phyloP scores from a whole-genome alignment of 2,113 vertebrate genomes.

The Ellobius talpinus region DNA sequence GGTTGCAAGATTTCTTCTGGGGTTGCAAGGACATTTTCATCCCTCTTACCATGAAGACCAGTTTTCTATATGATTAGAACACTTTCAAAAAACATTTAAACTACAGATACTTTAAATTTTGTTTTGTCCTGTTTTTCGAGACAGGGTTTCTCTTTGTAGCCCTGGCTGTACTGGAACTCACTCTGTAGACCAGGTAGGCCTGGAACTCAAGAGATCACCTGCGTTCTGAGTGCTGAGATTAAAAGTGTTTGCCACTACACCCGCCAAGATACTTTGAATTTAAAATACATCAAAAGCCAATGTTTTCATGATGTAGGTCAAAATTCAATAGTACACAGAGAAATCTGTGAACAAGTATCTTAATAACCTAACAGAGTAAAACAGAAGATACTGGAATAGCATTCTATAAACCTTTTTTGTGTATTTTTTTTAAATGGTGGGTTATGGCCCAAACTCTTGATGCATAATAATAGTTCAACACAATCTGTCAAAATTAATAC shows the following conservation, averaged over 20 bases:
- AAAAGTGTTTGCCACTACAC: too few species aligned
- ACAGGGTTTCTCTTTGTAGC: too few species aligned
- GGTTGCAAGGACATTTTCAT: background rate
- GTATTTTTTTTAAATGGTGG: background rate
- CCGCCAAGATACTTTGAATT: background rate
- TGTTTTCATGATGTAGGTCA: background rate
- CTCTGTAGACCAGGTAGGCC: too few species aligned
- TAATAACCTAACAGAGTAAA: background rate
- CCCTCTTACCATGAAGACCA: background rate
- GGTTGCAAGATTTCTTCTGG: background rate
- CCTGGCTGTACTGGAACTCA: too few species aligned
- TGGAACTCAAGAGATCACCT: too few species aligned
- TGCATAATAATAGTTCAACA: background rate
- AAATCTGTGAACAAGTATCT: background rate
- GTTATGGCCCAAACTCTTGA: background rate
- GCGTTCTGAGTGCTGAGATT: too few species aligned
- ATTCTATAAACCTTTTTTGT: background rate
- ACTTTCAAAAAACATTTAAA: background rate
- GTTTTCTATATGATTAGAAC: background rate
- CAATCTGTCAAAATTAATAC: background rate
- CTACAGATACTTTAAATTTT: background rate
- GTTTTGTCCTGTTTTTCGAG: too few species aligned
- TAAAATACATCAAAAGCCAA: background rate
- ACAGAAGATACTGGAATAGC: background rate
- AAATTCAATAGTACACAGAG: background rate